A percentile compares a stretch with the other conserved stretches of the same genome.
phyloP scores from a whole-genome alignment of 2,888 invertebrate genomes.

The Anaspis maculata region DNA sequence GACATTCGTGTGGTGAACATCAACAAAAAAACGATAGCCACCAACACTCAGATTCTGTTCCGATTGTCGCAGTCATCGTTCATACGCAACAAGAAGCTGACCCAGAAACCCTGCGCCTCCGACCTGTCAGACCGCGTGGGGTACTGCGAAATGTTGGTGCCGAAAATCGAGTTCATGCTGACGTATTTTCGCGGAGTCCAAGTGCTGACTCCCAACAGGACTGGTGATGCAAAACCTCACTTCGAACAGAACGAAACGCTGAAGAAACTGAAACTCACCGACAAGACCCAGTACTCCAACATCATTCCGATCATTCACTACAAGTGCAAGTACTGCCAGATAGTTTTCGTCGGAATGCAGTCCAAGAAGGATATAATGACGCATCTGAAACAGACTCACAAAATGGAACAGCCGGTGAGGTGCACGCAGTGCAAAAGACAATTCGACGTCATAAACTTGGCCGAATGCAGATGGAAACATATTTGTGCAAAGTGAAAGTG shows the following conservation, averaged over 20 bases:
- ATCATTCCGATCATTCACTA: conserved; percentile 5
- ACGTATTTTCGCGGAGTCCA: conserved; percentile 14
- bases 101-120: background rate
- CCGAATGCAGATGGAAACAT: conserved; percentile 20
- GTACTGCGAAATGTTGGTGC: conserved; percentile 22
- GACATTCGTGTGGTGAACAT: conserved; percentile 6
- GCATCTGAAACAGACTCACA: conserved; percentile 21
- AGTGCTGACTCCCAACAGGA: conserved; percentile 7
- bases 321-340: conserved; percentile 7
- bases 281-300: background rate
- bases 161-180: conserved; percentile 21
- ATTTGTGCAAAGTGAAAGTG: too few species aligned
- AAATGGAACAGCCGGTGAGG: conserved; percentile 22
- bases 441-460: conserved; percentile 13
- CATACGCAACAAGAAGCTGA: conserved; percentile 9
- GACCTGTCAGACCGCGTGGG: conserved; percentile 12
- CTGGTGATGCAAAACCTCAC: conserved; percentile 5
- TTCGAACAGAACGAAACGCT: background rate
- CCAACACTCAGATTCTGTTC: conserved; percentile 5
- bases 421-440: conserved; percentile 20
- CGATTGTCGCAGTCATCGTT: conserved; percentile 3
- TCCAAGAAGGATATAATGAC: conserved; percentile 8
- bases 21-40: conserved; percentile 5
- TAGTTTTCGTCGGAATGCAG: background rate
- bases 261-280: conserved; percentile 6